A percentile compares a stretch with the other conserved stretches of the same genome.
These are phyloP conservation scores for Emydura subglobosa DNA, from an alignment of 2,113 vertebrate genomes.

Conservation along the genomic window DNA sequence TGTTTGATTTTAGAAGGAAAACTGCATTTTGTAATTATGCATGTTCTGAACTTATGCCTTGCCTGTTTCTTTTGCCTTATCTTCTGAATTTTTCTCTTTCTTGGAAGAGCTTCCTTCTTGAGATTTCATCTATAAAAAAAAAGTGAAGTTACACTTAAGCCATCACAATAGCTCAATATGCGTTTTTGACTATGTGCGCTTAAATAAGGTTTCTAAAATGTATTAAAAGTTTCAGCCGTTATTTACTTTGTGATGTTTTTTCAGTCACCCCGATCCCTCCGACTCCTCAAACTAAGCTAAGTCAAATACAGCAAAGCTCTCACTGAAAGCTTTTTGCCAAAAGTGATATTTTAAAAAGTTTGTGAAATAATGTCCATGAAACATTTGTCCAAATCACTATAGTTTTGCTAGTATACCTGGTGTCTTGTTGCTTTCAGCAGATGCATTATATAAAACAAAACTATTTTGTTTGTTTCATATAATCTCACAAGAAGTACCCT, in stretches of 20 bases:
- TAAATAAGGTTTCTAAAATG: not conserved
- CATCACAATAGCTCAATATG: not conserved
- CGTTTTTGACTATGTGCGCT: not conserved
- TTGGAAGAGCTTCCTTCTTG: slow-evolving; percentile 82
- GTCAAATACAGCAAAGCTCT: not conserved
- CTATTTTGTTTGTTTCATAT: not conserved
- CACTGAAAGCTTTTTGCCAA: not conserved
- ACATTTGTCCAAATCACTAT: not conserved
- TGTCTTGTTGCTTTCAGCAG: not conserved
- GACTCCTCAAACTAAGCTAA: not conserved
- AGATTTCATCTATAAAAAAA: slow-evolving; percentile 83
- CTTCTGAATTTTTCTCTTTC: slow-evolving; percentile 79
- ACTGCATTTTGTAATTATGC: not conserved
- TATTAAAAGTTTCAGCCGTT: not conserved
- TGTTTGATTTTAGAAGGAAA: not conserved
- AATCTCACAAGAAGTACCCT: not conserved
- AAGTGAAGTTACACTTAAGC: not conserved
- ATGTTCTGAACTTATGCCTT: not conserved
- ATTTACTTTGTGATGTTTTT: not conserved
- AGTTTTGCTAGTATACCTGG: not conserved
- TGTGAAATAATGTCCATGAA: not conserved
- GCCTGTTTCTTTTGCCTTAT: slow-evolving; percentile 88
- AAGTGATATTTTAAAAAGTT: not conserved
- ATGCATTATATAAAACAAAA: not conserved
- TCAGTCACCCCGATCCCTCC: not conserved